phyloP scores from a whole-genome alignment of 2,888 invertebrate species.

The Melieria picta region DNA sequence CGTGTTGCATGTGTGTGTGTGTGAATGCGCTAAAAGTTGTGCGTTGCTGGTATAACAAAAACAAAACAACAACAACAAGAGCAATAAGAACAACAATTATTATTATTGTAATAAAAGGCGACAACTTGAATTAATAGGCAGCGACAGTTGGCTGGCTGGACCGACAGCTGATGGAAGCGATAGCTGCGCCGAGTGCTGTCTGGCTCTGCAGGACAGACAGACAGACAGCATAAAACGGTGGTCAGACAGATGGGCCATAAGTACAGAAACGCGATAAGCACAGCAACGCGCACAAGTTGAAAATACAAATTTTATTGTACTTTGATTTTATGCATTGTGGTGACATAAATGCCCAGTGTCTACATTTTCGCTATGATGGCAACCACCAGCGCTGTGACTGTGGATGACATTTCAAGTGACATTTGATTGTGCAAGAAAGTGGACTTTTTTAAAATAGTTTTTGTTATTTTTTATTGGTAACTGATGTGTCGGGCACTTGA shows the following conservation, averaged over 20 bases:
- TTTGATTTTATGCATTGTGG: background rate
- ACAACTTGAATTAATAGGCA: constrained; percentile 30
- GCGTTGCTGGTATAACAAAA: constrained; percentile 5
- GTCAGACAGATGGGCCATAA: constrained; percentile 13
- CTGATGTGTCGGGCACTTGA: too few species aligned
- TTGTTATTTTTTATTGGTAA: too few species aligned
- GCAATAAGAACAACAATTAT: too few species aligned
- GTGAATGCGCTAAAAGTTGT: constrained; percentile 20
- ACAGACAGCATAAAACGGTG: too few species aligned
- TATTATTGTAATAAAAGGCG: too few species aligned
- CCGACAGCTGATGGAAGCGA: background rate
- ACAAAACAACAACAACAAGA: too few species aligned
- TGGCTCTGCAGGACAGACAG: too few species aligned
- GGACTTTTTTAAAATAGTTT: too few species aligned
- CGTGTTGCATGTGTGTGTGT: background rate
- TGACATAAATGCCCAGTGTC: background rate
- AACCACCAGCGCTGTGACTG: background rate
- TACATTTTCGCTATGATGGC: too few species aligned
- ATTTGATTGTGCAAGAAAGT: background rate
- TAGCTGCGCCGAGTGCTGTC: background rate
- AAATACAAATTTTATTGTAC: background rate
- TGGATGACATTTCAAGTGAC: constrained; percentile 24
- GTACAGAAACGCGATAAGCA: background rate
- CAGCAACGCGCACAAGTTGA: background rate
- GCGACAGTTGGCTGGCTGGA: constrained; percentile 17